Conservation (phyloP, 1,140 invertebrate genomes). For the Cherax quadricarinatus region DNA sequence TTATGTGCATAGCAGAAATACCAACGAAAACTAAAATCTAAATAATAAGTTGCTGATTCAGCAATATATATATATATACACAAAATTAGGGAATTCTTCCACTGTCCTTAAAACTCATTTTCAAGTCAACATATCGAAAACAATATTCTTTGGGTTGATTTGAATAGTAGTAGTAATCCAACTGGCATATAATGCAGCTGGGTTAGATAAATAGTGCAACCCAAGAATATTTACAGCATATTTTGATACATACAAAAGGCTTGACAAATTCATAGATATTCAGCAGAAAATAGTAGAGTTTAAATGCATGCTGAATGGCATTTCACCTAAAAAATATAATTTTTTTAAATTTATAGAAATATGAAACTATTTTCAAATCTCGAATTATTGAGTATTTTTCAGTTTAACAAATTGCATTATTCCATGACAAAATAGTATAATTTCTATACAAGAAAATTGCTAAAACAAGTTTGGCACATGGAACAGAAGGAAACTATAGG, state of each 20-base stretch:
- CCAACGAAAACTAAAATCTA: background rate
- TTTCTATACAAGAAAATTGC: background rate
- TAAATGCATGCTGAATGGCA: background rate
- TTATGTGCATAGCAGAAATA: background rate
- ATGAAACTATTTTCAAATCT: background rate
- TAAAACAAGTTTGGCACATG: background rate
- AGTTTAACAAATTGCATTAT: background rate
- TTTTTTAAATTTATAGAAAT: background rate
- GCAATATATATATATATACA: background rate
- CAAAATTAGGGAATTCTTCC: background rate
- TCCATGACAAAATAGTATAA: background rate
- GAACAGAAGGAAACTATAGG: background rate
- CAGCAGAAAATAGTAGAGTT: background rate
- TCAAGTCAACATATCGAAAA: background rate
- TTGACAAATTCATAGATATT: background rate
- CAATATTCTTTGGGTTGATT: background rate
- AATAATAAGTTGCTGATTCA: background rate
- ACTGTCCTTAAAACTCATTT: background rate
- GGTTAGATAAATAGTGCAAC: background rate
- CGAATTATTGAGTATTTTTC: background rate
- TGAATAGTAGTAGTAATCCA: background rate
- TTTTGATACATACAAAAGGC: background rate
- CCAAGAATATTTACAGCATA: background rate
- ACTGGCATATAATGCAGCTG: background rate
- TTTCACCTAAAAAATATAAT: background rate